Evolutionary conservation across 2,797 vertebrate species (phyloP), one percentile per base, ranked within the genome.

Genomic region (Erpetoichthys calabaricus): DNA sequence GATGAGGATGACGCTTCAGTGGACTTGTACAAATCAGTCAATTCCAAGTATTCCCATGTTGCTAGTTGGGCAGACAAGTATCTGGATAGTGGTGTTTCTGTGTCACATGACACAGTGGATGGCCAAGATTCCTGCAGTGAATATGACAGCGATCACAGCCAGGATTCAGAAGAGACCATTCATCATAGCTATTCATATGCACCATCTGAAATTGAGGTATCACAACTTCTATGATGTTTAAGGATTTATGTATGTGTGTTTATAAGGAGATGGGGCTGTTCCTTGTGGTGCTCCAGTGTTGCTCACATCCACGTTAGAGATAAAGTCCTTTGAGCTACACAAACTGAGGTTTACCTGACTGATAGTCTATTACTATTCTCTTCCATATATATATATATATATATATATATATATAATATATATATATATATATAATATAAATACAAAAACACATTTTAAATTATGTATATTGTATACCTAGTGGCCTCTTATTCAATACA

Each of bases 191-290:
- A 75, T 58, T 87, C 83, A 0, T 80, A 58, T 8, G 57, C 73
- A 47, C 75, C 73, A 0, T 84, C 86, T 5, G 86, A 88, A 10
- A 54, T 76, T 10, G 86, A 89, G 81, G 86, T 86, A 60, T 63
- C 25, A 25, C 1, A 25, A 25, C 25, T 25, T 25, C 25, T 25
- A 25, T 25, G 25, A 25, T 53, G 59, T 2, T 4, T 7, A 59
- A 5, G 6, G 43, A 41, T 8, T 47, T 4, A n/a, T 6, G 47
- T n/a, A 3, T 4, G 44, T 8, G 10, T 58, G 3, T 5, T 8
- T 51, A n/a, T n/a, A 25, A 25, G n/a, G n/a, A n/a, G n/a, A n/a
- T n/a, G n/a, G 25, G 25, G 25, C 25, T 25, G 25, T 25, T 25
- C 25, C 25, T 25, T 25, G 25, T 25, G 25, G 25, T 25, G 25